Evolutionary conservation across 2,797 vertebrate species (phyloP).

Genomic region (Trichosurus vulpecula): DNA sequence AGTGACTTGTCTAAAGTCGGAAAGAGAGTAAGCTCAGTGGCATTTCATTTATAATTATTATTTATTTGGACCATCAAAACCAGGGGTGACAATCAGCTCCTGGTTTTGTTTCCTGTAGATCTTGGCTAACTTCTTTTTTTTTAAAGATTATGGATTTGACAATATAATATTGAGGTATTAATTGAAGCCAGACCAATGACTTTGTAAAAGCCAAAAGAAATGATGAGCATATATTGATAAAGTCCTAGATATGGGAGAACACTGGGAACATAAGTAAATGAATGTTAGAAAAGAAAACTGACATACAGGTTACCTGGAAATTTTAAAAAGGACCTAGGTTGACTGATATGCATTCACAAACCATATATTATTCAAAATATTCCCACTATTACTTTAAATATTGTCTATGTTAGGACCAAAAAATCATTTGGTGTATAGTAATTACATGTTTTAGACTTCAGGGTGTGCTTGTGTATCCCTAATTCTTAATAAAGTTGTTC

Average conservation of each 20-base stretch:
- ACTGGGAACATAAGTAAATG: neutral
- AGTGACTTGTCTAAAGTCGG: neutral
- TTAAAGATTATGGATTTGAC: neutral
- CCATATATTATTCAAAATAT: constrained; percentile 40
- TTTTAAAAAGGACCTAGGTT: neutral
- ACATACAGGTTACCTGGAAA: neutral
- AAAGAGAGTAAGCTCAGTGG: neutral
- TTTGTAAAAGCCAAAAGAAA: neutral
- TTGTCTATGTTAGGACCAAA: neutral
- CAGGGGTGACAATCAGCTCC: neutral
- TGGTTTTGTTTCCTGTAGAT: neutral
- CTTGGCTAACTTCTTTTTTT: neutral
- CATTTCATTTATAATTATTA: neutral
- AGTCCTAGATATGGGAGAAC: neutral
- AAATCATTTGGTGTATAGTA: neutral
- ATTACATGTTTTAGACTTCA: neutral
- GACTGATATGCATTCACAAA: neutral
- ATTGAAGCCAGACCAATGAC: neutral
- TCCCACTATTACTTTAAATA: neutral
- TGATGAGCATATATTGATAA: neutral
- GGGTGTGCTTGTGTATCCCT: neutral
- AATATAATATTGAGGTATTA: neutral
- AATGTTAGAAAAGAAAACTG: neutral
- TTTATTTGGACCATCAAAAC: neutral
- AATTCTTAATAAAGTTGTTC: neutral